Base-by-base conservation (phyloP, 2,888 invertebrate species). In the Apodemia hepburni region DNA sequence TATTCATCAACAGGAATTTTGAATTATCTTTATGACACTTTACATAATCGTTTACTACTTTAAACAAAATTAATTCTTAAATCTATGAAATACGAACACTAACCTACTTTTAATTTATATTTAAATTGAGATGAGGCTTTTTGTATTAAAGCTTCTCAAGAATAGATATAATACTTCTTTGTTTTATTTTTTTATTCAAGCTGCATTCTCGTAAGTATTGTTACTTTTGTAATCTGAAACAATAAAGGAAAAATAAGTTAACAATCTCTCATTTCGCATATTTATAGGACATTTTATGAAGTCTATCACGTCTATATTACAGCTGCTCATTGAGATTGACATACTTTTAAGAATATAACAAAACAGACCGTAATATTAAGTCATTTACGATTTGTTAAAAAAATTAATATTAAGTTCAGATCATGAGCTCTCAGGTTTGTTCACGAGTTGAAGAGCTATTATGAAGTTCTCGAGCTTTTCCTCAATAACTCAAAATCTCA, bases 41-140 rank as follows among this genome's bases (percentile, higher is more conserved):
- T 51, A 18, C 4, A 51, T 4, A 22, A 11, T 22, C 5, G 12
- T 38, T 22, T 51, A 51, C 33, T 29, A 45, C 33, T 58, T 61
- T 58, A 58, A 58, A 51, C 51, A 51, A 51, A 51, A 51, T 9
- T 49, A 3, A 49, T 9, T 9, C 54, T 54, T 54, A 54, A 54
- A 54, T 6, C 54, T 54, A 54, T 54, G 12, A 22, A 27, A 22
- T 54, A 54, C 11, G 22, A 27, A 54, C 54, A 27, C 54, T 27
- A 54, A 27, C 18, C 27, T 54, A 15, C 51, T 54, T 54, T 27
- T 54, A 42, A 22, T 54, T 6, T 11, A 12, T 27, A 27, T 27
- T 54, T 27, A 3, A 22, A 15, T 5, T 54, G 54, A 22, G 11
- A 27, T 54, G n/a, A 42, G 42, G 5, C 15, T 42, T 42, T 15